phyloP scores from a whole-genome alignment of 2,888 invertebrate species.

The Drosophila kambysellisi region DNA sequence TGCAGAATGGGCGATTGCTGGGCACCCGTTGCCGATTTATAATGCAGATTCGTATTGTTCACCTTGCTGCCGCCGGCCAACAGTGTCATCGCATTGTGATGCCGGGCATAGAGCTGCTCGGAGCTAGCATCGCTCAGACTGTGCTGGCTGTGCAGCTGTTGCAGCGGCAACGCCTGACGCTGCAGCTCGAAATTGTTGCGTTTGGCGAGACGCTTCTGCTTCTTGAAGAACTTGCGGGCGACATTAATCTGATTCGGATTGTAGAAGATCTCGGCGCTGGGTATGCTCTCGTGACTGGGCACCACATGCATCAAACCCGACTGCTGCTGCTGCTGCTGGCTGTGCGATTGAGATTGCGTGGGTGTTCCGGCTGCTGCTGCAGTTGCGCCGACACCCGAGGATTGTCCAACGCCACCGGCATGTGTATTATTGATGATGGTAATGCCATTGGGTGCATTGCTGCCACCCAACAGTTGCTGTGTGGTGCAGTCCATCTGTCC shows the following conservation, averaged over 20 bases:
- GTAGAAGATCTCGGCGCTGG: conserved; percentile 93
- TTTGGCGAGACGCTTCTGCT: conserved; percentile 91
- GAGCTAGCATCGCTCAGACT: conserved; percentile 87
- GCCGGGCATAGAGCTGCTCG: conserved; percentile 82
- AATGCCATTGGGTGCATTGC: conserved; percentile 36
- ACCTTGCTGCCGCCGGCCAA: conserved; percentile 91
- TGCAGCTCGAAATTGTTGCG: conserved; percentile 89
- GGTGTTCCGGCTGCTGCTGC: conserved; percentile 38
- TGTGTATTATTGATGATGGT: conserved; percentile 76
- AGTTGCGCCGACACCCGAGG: conserved; percentile 32
- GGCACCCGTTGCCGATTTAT: conserved; percentile 51
- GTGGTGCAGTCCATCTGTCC: conserved; percentile 59
- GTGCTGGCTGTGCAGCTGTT: conserved; percentile 84
- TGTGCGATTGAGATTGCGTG: conserved; percentile 31
- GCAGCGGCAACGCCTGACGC: conserved; percentile 85
- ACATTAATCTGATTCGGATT: conserved; percentile 97
- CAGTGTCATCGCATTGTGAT: conserved; percentile 85
- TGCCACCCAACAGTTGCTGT: conserved; percentile 68
- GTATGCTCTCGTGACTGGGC: conserved; percentile 74
- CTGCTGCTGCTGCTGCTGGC: conserved; percentile 32
- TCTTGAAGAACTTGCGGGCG: conserved; percentile 96
- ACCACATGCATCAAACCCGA: conserved; percentile 54
- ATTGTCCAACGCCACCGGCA: conserved; percentile 23
- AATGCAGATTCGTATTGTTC: conserved; percentile 92
- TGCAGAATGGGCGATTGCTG: conserved; percentile 9